phyloP scores from a whole-genome alignment of 1,140 invertebrate genomes.

The Diorhabda elongata region DNA sequence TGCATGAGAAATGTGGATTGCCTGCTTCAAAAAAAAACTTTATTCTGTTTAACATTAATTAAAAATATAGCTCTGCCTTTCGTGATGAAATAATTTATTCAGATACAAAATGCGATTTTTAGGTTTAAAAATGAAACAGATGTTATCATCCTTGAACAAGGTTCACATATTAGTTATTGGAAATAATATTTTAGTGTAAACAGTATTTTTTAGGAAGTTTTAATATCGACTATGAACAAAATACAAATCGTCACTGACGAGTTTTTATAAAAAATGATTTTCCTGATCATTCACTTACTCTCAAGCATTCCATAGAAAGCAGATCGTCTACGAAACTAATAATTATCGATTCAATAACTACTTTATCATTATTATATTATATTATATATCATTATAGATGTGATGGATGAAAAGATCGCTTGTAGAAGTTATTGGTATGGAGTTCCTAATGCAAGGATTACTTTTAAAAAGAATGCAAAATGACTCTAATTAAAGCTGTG shows the following conservation, averaged over 20 bases:
- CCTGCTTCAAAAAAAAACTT: slow-evolving; percentile 66
- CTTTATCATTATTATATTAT: slow-evolving; percentile 47
- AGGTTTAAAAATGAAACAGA: slow-evolving; percentile 23
- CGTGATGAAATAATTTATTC: slow-evolving; percentile 54
- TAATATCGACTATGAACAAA: slow-evolving; percentile 21
- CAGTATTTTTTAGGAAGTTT: slow-evolving; percentile 20
- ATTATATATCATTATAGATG: slow-evolving; percentile 30
- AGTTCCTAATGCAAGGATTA: slow-evolving; percentile 47
- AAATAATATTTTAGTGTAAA: not conserved
- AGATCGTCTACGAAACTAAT: slow-evolving; percentile 50
- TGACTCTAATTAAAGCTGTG: slow-evolving; percentile 12
- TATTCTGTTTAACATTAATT: slow-evolving; percentile 59
- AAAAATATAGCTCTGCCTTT: slow-evolving; percentile 49
- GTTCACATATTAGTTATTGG: slow-evolving; percentile 1
- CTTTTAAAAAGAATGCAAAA: slow-evolving; percentile 17
- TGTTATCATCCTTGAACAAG: slow-evolving; percentile 20
- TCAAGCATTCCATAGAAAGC: slow-evolving; percentile 45
- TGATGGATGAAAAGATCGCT: slow-evolving; percentile 24
- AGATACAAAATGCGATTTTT: slow-evolving; percentile 64
- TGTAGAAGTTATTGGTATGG: slow-evolving; percentile 53
- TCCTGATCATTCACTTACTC: slow-evolving; percentile 48
- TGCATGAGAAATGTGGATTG: slow-evolving; percentile 69
- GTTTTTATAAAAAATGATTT: slow-evolving; percentile 48
- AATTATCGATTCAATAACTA: slow-evolving; percentile 62
- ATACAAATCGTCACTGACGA: slow-evolving; percentile 29